Percentiles rank a stretch among this genome's conserved stretches.
phyloP scores from a whole-genome alignment of 2,888 invertebrate species.

The Fabriciana adippe region DNA sequence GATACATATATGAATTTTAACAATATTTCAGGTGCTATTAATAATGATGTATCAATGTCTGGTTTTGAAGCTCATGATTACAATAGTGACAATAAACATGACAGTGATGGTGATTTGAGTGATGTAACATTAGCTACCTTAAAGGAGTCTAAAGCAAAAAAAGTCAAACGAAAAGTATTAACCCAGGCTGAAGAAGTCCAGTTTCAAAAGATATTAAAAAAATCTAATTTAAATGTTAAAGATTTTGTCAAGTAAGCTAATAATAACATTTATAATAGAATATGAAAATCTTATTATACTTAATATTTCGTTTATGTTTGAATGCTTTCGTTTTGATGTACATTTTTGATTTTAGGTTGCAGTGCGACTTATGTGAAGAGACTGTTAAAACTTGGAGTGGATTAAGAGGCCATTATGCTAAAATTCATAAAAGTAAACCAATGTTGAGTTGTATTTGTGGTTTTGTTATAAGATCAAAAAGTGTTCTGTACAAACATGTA shows the following conservation, averaged over 20 bases:
- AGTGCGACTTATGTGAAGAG: constrained; percentile 62
- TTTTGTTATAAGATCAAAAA: constrained; percentile 65
- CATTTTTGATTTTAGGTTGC: constrained; percentile 53
- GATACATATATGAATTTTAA: constrained; percentile 5
- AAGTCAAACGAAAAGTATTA: constrained; percentile 52
- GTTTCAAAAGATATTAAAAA: constrained; percentile 60
- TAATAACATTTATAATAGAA: neutral
- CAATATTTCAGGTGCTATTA: constrained; percentile 53
- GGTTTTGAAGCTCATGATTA: constrained; percentile 51
- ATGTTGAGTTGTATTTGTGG: constrained; percentile 68
- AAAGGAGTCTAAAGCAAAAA: constrained; percentile 58
- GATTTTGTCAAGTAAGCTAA: constrained; percentile 58
- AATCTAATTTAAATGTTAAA: constrained; percentile 62
- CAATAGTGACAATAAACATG: constrained; percentile 43
- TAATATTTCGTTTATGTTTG: neutral
- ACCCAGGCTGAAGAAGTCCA: constrained; percentile 53
- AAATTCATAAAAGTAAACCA: constrained; percentile 62
- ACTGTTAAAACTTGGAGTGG: constrained; percentile 62
- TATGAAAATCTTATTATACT: neutral
- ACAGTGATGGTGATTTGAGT: constrained; percentile 55
- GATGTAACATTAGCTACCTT: constrained; percentile 64
- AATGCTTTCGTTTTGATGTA: constrained; percentile 31
- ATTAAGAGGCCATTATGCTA: constrained; percentile 58
- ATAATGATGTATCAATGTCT: constrained; percentile 52
- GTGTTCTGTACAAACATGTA: constrained; percentile 71